Conservation (phyloP, 2,888 invertebrate genomes). For the Thymelicus sylvestris region DNA sequence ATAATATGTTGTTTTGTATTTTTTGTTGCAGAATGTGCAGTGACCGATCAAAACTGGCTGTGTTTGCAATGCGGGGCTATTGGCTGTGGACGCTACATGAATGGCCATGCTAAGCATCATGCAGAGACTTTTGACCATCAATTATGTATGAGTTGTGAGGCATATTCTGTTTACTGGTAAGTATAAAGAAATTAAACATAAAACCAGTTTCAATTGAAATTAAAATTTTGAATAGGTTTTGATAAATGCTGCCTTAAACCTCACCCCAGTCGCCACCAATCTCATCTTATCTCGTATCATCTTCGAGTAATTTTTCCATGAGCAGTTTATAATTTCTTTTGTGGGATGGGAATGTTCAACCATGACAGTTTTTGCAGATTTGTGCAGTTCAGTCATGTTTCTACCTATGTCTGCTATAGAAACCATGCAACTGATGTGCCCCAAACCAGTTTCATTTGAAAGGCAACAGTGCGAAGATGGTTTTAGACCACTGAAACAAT, state of each 20-base stretch:
- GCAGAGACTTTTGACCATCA: conserved; percentile 86
- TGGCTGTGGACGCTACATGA: conserved; percentile 91
- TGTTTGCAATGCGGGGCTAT: conserved; percentile 90
- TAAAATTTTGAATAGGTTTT: neutral
- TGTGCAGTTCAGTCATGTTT: too few relatives aligned
- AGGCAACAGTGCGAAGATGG: too few relatives aligned
- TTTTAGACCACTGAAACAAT: too few relatives aligned
- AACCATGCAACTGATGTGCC: too few relatives aligned
- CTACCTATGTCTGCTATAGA: too few relatives aligned
- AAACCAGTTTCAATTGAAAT: conserved; percentile 16
- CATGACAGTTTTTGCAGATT: too few relatives aligned
- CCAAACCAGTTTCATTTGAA: too few relatives aligned
- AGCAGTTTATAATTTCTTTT: too few relatives aligned
- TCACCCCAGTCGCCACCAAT: too few relatives aligned
- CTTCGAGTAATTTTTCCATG: too few relatives aligned
- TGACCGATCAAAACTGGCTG: conserved; percentile 89
- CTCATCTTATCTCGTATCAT: too few relatives aligned
- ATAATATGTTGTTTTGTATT: conserved; percentile 42
- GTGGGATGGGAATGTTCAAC: too few relatives aligned
- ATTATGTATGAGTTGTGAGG: conserved; percentile 91
- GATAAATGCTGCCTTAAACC: neutral
- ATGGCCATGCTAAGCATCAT: conserved; percentile 90
- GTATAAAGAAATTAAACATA: conserved; percentile 33
- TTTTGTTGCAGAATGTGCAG: conserved; percentile 83
- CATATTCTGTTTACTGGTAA: conserved; percentile 91